These are phyloP conservation scores for Lepidocolaptes lacrymiger DNA, from an alignment of 2,797 vertebrate genomes.

Conservation along the genomic window DNA sequence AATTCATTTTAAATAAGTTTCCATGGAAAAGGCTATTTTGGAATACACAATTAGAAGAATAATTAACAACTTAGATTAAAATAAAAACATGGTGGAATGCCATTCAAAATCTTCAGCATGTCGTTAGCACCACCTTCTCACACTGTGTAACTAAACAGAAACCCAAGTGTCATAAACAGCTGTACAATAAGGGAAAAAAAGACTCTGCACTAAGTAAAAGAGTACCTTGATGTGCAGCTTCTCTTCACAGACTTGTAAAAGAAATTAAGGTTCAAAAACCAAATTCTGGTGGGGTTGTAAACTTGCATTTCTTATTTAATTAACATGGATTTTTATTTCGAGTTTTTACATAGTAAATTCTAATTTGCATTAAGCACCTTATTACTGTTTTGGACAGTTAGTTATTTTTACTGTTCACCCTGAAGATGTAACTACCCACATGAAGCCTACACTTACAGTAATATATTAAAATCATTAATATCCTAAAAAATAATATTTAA, in stretches of 20 bases:
- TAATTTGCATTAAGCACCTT: neutral
- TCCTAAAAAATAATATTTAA: neutral
- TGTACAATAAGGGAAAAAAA: rapidly evolving
- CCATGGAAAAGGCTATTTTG: neutral
- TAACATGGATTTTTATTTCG: neutral
- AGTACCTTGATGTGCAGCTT: neutral
- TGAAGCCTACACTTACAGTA: neutral
- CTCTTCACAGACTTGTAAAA: neutral
- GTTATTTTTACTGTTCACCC: neutral
- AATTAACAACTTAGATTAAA: neutral
- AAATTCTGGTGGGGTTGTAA: neutral
- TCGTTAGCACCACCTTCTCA: neutral
- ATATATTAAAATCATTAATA: neutral
- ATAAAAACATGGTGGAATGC: neutral
- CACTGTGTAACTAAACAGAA: neutral
- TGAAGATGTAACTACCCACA: neutral
- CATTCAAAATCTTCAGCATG: neutral
- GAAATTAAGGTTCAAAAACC: neutral
- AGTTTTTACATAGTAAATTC: neutral
- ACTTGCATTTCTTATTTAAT: neutral
- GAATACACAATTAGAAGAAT: neutral
- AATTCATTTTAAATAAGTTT: neutral
- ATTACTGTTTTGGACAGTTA: neutral
- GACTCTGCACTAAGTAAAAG: neutral
- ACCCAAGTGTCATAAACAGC: neutral